Evolutionary conservation across 2,797 vertebrate genomes (phyloP).

Genomic region (Amblyopsis hoosieri): DNA sequence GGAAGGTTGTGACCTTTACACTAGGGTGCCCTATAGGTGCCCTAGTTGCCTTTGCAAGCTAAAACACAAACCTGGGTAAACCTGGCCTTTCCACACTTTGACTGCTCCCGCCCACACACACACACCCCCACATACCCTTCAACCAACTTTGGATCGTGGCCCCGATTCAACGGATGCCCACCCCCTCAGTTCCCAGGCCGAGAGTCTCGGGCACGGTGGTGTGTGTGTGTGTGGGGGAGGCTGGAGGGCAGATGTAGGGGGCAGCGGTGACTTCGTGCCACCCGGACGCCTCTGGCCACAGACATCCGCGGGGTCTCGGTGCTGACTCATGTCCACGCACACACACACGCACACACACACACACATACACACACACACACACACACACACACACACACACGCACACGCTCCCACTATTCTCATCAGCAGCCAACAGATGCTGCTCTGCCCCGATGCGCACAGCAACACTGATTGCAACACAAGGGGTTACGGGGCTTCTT

Average conservation of each 20-base stretch:
- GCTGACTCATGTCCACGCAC: constrained; percentile 46
- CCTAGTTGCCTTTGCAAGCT: too few relatives aligned
- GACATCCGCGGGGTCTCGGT: constrained; percentile 26
- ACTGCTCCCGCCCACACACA: not conserved
- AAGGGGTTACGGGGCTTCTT: constrained; percentile 20
- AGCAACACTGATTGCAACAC: constrained; percentile 6
- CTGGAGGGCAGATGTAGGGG: constrained; percentile 50
- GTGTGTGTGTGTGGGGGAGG: constrained; percentile 22
- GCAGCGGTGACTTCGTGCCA: constrained; percentile 56
- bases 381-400: constrained; percentile 32
- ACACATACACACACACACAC: constrained; percentile 40
- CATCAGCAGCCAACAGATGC: constrained; percentile 45
- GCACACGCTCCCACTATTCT: constrained; percentile 30
- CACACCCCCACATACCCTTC: constrained; percentile 44
- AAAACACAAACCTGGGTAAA: too few relatives aligned
- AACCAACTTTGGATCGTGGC: constrained; percentile 40
- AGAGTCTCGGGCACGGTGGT: not conserved
- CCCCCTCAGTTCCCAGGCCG: constrained; percentile 35
- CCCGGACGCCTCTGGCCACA: constrained; percentile 33
- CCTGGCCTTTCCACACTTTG: not conserved
- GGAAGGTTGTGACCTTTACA: too few relatives aligned
- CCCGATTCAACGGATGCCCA: constrained; percentile 14
- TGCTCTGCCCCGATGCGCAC: constrained; percentile 17
- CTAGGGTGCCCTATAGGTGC: too few relatives aligned
- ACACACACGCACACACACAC: constrained; percentile 35